Base-by-base conservation (phyloP, 2,113 vertebrate species). In the Orycteropus afer region DNA sequence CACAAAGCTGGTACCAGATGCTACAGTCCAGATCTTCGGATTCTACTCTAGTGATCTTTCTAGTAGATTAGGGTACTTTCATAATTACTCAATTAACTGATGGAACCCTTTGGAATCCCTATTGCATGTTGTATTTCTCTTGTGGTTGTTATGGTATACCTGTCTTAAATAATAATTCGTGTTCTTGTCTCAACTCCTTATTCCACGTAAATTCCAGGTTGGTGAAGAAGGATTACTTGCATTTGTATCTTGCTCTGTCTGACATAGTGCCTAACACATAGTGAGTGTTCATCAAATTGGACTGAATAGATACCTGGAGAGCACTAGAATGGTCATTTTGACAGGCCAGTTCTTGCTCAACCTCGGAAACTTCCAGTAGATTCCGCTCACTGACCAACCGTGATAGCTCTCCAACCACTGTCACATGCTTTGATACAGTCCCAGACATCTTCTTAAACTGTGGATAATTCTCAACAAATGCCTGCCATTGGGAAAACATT, bases 391-490 rank as follows among this genome's bases (percentile, higher is more conserved):
- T 97, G 77, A 99, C 99, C 78, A 99, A 97, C 0, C 99, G 98
- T 0, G 99, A 99, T 83, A 99, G 97, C 61, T 99, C 99, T 7
- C 99, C 99, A 25, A 99, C 99, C 89, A 99, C 99, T 0, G 99
- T 99, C 98, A 99, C 99, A 0, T 99, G 99, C 98, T 99, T 99
- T 15, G 99, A 99, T 22, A 99, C 99, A 0, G 99, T 99, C 51
- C 99, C 99, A 0, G 99, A 99, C 99, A 99, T 99, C 98, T 99
- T 99, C 98, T 99, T 99, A 96, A 99, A 99, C 98, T 99, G 99
- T 0, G 99, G 99, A 94, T 99, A 99, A 95, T 99, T 99, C 95
- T 99, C 99, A 83, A 99, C 99, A 45, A 99, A 99, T 0, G 99
- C 99, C 99, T 99, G 97, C 2, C 40, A 73, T 0, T 51, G 34